Evolutionary conservation across 2,888 invertebrate species (phyloP), one percentile per base, ranked within the genome.

Genomic region (Metallyticus violacea): DNA sequence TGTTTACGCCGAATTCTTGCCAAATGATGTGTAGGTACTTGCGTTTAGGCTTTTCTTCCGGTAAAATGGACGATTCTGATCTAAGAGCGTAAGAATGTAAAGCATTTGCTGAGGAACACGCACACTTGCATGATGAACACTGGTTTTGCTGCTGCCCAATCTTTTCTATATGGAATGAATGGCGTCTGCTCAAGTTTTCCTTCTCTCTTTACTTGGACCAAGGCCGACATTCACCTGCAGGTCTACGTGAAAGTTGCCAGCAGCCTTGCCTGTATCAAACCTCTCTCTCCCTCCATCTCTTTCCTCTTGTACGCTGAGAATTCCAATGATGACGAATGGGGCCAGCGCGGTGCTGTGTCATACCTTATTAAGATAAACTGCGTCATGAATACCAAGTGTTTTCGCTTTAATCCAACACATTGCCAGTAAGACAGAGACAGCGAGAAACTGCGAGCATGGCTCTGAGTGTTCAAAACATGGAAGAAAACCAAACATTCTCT

Each of bases 311-410:
- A 62, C 40, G 15, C 40, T 62, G 62, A 40, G 81, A 62, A 82
- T 82, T 82, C 62, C 81, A 62, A 82, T 40, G 81, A 82, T 40
- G 40, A 82, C 81, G 81, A 82, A 82, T 76, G 82, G 26, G 82
- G 82, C 62, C 82, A 82, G 79, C 25, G 76, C 26, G 4, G 76
- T 22, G 26, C 79, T 26, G 15, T 27, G 22, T 79, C 79, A 79
- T 76, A 76, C 76, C 82, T 82, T 82, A 82, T 82, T 82, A 62
- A 82, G 81, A 40, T 40, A 26, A 82, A 62, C 40, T 62, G n/a
- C 81, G 40, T 79, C 79, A 79, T 27, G 79, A 62, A 62, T 62
- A 62, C 40, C 40, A 62, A 62, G 40, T 15, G 40, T 62, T 15
- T 62, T 62, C 40, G 40, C 40, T 62, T 62, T 62, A 62, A 62